Conservation (phyloP, 2,113 vertebrate species). For the Sorex fumeus region DNA sequence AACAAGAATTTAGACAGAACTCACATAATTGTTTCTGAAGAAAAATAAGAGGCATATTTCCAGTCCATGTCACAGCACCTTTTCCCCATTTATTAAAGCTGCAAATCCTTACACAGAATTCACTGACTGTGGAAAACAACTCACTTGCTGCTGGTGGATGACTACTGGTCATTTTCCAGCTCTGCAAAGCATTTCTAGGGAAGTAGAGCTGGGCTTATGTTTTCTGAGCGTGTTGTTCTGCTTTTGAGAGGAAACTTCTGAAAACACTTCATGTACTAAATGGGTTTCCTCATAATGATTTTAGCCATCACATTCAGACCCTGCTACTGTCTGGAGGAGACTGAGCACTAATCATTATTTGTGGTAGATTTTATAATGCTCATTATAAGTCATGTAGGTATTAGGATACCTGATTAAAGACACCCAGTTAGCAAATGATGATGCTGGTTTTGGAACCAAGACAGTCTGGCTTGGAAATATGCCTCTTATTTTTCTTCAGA, state of each 20-base stretch:
- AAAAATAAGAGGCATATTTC: neutral
- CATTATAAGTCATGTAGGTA: neutral
- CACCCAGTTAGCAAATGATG: neutral
- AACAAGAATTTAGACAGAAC: neutral
- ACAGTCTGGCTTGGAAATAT: neutral
- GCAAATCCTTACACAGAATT: neutral
- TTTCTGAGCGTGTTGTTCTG: fast-evolving
- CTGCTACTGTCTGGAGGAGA: neutral
- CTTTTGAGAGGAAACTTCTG: neutral
- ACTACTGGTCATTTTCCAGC: neutral
- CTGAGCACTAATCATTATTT: neutral
- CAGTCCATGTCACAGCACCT: neutral
- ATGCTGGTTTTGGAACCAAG: neutral
- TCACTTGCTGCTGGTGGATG: neutral
- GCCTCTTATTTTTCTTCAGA: neutral
- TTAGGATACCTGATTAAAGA: neutral
- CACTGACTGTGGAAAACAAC: neutral
- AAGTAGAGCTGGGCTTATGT: neutral
- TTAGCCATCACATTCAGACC: neutral
- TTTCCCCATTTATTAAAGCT: neutral
- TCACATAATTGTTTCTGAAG: neutral
- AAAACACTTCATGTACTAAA: neutral
- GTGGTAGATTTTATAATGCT: neutral
- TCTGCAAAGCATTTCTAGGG: neutral
- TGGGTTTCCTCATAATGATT: neutral